Conservation (phyloP, 2,797 vertebrate genomes). For the Chelmon rostratus region DNA sequence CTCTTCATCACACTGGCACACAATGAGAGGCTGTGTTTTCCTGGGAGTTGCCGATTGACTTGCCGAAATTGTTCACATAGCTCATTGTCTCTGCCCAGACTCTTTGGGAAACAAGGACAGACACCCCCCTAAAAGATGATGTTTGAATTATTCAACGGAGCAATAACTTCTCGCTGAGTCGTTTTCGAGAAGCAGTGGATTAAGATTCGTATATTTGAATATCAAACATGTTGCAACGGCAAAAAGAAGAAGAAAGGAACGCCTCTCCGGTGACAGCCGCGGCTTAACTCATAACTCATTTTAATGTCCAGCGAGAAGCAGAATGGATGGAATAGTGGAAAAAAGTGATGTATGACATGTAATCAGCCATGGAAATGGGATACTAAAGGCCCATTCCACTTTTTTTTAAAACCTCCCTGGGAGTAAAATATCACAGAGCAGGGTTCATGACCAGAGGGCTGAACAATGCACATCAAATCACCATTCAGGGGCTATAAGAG, state of each 20-base stretch:
- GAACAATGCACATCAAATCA: slow-evolving; percentile 73
- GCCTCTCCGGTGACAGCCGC: slow-evolving; percentile 11
- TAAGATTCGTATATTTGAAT: slow-evolving; percentile 45
- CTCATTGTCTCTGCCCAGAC: slow-evolving; percentile 77
- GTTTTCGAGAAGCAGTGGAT: slow-evolving; percentile 40
- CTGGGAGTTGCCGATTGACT: slow-evolving; percentile 78
- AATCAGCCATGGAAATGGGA: slow-evolving; percentile 69
- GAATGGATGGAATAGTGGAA: slow-evolving; percentile 43
- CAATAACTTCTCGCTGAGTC: slow-evolving; percentile 55
- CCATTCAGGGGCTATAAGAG: slow-evolving; percentile 64
- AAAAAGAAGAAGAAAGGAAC: background rate
- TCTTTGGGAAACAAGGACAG: slow-evolving; percentile 39
- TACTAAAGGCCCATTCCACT: slow-evolving; percentile 56
- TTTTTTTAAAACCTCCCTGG: slow-evolving; percentile 48
- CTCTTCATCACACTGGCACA: slow-evolving; percentile 63
- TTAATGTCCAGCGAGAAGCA: slow-evolving; percentile 34
- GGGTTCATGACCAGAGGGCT: slow-evolving; percentile 67
- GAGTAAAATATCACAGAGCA: slow-evolving; percentile 67
- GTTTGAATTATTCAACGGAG: slow-evolving; percentile 68
- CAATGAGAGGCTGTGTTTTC: slow-evolving; percentile 78
- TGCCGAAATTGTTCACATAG: slow-evolving; percentile 74
- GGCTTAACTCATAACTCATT: slow-evolving; percentile 48
- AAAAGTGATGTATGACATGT: slow-evolving; percentile 53
- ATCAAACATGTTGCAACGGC: slow-evolving; percentile 35
- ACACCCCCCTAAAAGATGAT: slow-evolving; percentile 57